Percentiles rank a stretch among this genome's conserved stretches.
These are phyloP conservation scores for Cavia porcellus DNA, from an alignment of 2,113 vertebrate species.

Conservation along the genomic window DNA sequence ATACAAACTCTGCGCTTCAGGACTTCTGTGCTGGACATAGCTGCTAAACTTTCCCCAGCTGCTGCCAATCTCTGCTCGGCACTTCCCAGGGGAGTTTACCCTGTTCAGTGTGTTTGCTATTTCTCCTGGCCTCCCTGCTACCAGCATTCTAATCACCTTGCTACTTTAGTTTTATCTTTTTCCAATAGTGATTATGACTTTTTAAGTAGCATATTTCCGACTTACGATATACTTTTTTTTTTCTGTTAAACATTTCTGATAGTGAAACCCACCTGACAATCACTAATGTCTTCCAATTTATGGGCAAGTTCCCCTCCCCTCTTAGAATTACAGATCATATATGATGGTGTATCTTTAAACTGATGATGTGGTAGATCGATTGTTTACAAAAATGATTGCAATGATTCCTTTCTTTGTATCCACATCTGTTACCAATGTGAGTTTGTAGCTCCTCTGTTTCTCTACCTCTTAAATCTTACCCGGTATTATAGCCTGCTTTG, in stretches of 20 bases:
- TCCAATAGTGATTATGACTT: background rate
- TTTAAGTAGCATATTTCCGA: background rate
- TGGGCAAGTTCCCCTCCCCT: too few species aligned
- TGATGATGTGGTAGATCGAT: background rate
- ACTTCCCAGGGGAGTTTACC: background rate
- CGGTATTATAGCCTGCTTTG: conserved; percentile 11
- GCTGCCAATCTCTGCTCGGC: background rate
- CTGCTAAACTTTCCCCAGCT: background rate
- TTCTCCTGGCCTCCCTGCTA: too few species aligned
- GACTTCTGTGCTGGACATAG: background rate
- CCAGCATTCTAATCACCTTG: background rate
- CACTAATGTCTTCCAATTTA: background rate
- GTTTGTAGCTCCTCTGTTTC: conserved; percentile 32
- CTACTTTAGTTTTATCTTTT: background rate
- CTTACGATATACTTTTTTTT: background rate
- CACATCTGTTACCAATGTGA: conserved; percentile 43
- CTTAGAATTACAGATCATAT: background rate
- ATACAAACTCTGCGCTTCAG: background rate
- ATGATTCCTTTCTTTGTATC: background rate
- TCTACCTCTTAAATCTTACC: background rate
- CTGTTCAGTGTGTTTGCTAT: background rate
- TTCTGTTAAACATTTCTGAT: conserved; percentile 7
- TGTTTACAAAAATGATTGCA: background rate
- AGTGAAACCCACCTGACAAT: background rate
- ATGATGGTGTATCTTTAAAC: background rate